Evolutionary conservation across 2,888 invertebrate genomes (phyloP).

Genomic region (Chalcis sispes): DNA sequence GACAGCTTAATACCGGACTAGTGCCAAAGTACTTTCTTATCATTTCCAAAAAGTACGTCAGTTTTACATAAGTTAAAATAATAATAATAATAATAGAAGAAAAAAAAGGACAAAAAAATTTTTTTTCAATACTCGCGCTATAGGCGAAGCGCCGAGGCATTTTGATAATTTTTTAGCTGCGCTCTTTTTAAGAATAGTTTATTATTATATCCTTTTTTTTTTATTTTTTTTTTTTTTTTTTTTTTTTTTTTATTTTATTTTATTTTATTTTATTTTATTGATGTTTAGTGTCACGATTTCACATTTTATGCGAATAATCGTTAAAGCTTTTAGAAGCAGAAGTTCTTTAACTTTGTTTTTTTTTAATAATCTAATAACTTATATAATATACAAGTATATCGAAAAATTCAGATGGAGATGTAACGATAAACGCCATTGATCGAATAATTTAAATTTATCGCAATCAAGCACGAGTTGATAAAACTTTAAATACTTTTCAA

Average conservation of each 20-base stretch:
- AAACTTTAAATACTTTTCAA: too few relatives aligned
- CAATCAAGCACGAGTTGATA: too few relatives aligned
- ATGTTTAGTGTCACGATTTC: neutral
- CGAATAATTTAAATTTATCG: too few relatives aligned
- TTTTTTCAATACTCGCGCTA: constrained; percentile 57
- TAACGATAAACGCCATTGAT: neutral
- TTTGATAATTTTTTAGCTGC: neutral
- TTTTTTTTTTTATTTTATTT: too few relatives aligned
- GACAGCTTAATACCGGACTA: constrained; percentile 74
- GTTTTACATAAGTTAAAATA: neutral
- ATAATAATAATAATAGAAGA: too few relatives aligned
- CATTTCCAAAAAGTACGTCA: neutral
- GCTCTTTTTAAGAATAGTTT: neutral
- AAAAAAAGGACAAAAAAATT: too few relatives aligned
- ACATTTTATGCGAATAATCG: neutral
- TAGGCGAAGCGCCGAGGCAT: constrained; percentile 63
- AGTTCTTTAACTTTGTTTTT: constrained; percentile 11
- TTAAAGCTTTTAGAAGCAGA: constrained; percentile 20
- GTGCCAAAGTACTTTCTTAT: constrained; percentile 61
- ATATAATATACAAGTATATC: neutral
- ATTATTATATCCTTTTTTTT: too few relatives aligned
- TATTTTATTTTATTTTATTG: too few relatives aligned
- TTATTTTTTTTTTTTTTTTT: too few relatives aligned
- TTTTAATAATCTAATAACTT: constrained; percentile 1
- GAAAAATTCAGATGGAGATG: constrained; percentile 1